Percentiles rank a stretch among this genome's conserved stretches.
Conservation (phyloP, 1,140 invertebrate species). For the Artemia franciscana region DNA sequence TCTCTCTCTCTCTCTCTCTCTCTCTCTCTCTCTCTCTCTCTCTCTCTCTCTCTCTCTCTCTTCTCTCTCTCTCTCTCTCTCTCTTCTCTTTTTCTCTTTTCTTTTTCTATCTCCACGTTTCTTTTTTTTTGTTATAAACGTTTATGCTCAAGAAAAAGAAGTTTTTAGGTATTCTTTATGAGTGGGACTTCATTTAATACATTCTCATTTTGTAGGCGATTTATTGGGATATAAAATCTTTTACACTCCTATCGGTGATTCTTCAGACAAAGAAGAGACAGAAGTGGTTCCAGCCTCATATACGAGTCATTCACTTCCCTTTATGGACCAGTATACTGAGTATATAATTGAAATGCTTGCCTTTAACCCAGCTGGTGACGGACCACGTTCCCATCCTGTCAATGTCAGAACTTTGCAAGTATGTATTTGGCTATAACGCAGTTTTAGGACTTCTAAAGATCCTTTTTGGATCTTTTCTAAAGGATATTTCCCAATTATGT, state of each 20-base stretch:
- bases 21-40: too few species aligned
- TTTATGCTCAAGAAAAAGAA: too few species aligned
- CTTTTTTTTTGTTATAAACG: too few species aligned
- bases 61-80: too few species aligned
- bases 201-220: constrained; percentile 31
- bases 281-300: constrained; percentile 70
- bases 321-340: constrained; percentile 76
- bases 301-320: constrained; percentile 54
- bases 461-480: background rate
- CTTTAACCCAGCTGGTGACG: constrained; percentile 92
- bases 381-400: constrained; percentile 54
- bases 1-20: too few species aligned
- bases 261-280: constrained; percentile 51
- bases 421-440: constrained; percentile 1
- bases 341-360: constrained; percentile 77
- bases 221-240: constrained; percentile 60
- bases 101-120: too few species aligned
- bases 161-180: too few species aligned
- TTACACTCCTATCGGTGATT: constrained; percentile 14
- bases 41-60: too few species aligned
- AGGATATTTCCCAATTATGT: background rate
- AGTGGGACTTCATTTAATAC: too few species aligned
- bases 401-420: constrained; percentile 44
- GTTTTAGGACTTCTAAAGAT: background rate
- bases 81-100: too few species aligned